A percentile compares a stretch with the other conserved stretches of the same genome.
These are phyloP conservation scores for Anthoptus insignis DNA, from an alignment of 2,888 invertebrate species.

Conservation along the genomic window DNA sequence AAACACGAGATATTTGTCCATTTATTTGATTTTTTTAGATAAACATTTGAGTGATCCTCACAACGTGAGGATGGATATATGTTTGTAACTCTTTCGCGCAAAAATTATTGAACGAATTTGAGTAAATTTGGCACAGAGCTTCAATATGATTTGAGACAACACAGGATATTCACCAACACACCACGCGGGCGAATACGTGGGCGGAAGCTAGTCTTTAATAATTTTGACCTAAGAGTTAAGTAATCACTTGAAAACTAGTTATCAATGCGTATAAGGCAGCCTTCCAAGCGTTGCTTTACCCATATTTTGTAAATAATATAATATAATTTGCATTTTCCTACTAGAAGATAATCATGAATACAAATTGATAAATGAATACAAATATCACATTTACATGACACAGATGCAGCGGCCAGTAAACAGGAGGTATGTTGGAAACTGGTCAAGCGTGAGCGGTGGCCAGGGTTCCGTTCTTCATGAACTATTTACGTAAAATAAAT, in stretches of 20 bases:
- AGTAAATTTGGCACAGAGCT: slow-evolving; percentile 68
- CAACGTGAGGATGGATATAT: neutral
- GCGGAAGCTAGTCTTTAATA: too few relatives aligned
- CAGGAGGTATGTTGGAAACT: slow-evolving; percentile 5
- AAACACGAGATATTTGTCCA: too few relatives aligned
- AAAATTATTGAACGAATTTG: too few relatives aligned
- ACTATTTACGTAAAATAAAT: too few relatives aligned
- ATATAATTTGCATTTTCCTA: slow-evolving; percentile 45
- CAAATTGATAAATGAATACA: slow-evolving; percentile 47
- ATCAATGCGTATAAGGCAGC: neutral
- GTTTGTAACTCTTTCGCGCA: too few relatives aligned
- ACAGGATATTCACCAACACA: too few relatives aligned
- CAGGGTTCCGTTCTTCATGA: neutral
- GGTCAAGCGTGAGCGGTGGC: neutral
- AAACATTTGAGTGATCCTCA: too few relatives aligned
- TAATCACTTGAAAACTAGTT: neutral
- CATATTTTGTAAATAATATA: slow-evolving; percentile 26
- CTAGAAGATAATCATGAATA: slow-evolving; percentile 44
- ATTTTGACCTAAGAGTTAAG: neutral
- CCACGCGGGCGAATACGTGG: too few relatives aligned
- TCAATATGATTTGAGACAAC: too few relatives aligned
- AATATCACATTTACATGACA: slow-evolving; percentile 41
- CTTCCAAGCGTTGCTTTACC: neutral
- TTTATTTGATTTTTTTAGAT: too few relatives aligned
- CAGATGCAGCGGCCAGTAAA: slow-evolving; percentile 17